A percentile compares a stretch with the other conserved stretches of the same genome.
Evolutionary conservation across 2,888 invertebrate species (phyloP).

Genomic region (Teleogryllus oceanicus): DNA sequence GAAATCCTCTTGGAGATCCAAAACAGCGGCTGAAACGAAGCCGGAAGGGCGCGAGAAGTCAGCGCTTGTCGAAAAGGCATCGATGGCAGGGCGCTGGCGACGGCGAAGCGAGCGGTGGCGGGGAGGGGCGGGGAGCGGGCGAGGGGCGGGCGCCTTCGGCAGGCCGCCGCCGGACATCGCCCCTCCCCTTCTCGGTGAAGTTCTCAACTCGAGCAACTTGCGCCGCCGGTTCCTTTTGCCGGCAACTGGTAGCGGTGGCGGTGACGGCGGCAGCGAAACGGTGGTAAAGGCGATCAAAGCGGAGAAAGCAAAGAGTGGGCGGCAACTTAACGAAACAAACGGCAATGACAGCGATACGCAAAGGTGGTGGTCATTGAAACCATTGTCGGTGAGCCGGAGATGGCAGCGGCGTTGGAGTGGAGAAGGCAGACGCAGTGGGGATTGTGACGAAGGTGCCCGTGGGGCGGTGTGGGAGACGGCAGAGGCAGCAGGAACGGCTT

Average conservation of each 20-base stretch:
- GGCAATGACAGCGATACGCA: too few relatives aligned
- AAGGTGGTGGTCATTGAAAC: too few relatives aligned
- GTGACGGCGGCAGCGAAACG: not conserved
- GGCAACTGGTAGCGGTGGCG: not conserved
- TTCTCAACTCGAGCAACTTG: not conserved
- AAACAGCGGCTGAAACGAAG: not conserved
- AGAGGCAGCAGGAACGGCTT: too few relatives aligned
- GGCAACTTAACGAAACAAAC: too few relatives aligned
- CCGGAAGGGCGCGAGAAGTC: not conserved
- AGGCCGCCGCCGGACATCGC: conserved; percentile 8
- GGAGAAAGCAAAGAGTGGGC: not conserved
- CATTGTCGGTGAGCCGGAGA: too few relatives aligned
- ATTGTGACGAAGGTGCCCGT: too few relatives aligned
- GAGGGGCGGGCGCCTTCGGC: not conserved
- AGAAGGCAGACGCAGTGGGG: too few relatives aligned
- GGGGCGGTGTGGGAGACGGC: too few relatives aligned
- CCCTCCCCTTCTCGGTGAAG: not conserved
- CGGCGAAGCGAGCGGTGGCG: not conserved
- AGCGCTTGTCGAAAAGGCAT: too few relatives aligned
- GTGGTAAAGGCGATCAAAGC: not conserved
- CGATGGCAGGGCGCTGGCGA: not conserved
- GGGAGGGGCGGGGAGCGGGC: not conserved
- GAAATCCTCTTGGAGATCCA: not conserved
- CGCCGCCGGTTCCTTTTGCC: not conserved
- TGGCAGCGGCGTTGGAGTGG: too few relatives aligned